These are phyloP conservation scores for Mobula birostris DNA, from an alignment of 2,113 vertebrate genomes.

Conservation along the genomic window DNA sequence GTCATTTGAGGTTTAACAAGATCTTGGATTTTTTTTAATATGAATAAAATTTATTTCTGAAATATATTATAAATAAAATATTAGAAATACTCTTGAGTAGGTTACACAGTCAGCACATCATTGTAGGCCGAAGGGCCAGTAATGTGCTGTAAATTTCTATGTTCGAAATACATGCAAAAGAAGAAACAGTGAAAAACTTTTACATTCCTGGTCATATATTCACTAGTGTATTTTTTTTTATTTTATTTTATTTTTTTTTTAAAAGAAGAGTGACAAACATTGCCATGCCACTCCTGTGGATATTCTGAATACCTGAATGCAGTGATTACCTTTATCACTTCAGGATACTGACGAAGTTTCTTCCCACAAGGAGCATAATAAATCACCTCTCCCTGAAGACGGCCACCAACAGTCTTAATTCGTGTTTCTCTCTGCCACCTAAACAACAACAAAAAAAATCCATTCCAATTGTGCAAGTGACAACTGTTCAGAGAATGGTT, in stretches of 20 bases:
- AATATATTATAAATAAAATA: too few species aligned
- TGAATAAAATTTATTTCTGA: too few species aligned
- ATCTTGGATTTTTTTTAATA: neutral
- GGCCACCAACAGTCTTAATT: constrained; percentile 73
- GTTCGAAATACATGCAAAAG: too few species aligned
- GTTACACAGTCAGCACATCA: too few species aligned
- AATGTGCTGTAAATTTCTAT: too few species aligned
- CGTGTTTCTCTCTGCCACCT: constrained; percentile 94
- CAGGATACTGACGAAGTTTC: constrained; percentile 87
- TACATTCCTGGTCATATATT: too few species aligned
- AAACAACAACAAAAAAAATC: constrained; percentile 22
- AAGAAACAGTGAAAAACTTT: too few species aligned
- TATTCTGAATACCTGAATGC: constrained; percentile 6
- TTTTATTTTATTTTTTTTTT: too few species aligned
- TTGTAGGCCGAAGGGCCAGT: too few species aligned
- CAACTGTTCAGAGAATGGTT: neutral
- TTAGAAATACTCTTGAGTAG: too few species aligned
- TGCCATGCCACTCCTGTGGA: neutral
- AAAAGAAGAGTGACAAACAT: too few species aligned
- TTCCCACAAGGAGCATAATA: constrained; percentile 94
- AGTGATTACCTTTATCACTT: constrained; percentile 80
- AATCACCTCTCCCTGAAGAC: constrained; percentile 80
- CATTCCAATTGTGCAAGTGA: neutral
- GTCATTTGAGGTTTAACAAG: neutral
- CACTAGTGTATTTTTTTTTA: too few species aligned